Evolutionary conservation across 2,113 vertebrate species (phyloP).

Genomic region (Microtus ochrogaster): DNA sequence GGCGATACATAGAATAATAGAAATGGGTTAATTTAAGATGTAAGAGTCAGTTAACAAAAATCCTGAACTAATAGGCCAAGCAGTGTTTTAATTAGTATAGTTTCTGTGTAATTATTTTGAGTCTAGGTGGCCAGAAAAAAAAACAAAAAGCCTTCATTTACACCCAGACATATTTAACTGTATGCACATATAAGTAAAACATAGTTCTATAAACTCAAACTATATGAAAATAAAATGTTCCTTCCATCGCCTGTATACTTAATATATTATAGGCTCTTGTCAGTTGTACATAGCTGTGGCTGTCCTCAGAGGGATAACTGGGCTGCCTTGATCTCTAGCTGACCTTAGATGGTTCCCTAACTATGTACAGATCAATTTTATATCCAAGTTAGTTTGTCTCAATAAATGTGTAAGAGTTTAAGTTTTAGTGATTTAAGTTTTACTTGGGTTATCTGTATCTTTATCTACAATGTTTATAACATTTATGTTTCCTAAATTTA

Average conservation of each 20-base stretch:
- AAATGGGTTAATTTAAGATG: no score
- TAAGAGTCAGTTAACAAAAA: no score
- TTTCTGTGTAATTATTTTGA: no score
- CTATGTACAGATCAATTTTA: neutral
- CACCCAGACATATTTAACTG: neutral
- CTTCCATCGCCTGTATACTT: neutral
- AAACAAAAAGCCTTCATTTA: no score
- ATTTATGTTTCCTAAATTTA: neutral
- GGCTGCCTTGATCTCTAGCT: neutral
- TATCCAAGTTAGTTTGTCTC: neutral
- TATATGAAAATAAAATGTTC: constrained; percentile 13
- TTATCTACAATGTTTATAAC: neutral
- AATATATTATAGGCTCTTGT: neutral
- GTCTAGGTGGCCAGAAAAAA: no score
- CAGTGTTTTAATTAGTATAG: no score
- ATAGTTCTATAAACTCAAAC: neutral
- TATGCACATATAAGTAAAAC: neutral
- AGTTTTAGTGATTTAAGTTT: neutral
- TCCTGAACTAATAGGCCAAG: no score
- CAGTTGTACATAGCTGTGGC: neutral
- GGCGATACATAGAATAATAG: no score
- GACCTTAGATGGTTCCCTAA: neutral
- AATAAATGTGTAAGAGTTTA: neutral
- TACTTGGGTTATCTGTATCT: neutral
- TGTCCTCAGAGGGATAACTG: neutral